Conservation (phyloP, 2,113 vertebrate species). For the Anser brachyrhynchus region DNA sequence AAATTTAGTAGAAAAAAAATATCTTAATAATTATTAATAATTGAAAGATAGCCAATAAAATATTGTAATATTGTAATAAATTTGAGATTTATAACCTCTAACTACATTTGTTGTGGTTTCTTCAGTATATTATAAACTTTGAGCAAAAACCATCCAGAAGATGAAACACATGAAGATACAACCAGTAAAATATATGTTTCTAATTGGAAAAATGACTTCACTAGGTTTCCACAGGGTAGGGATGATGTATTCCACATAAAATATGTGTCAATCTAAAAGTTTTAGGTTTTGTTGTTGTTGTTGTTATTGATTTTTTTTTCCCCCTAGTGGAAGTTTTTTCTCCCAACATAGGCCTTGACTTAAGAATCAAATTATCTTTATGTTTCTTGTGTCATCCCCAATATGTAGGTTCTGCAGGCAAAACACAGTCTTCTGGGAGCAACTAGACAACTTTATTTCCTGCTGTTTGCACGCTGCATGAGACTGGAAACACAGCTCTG, state of each 20-base stretch:
- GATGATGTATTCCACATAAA: not conserved
- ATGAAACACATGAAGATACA: not conserved
- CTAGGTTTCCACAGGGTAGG: not conserved
- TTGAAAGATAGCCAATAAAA: not conserved
- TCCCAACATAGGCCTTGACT: not conserved
- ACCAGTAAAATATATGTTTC: not conserved
- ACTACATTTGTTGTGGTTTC: not conserved
- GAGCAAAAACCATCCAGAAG: not conserved
- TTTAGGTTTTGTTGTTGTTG: not conserved
- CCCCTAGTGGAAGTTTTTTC: not conserved
- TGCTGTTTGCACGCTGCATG: not conserved
- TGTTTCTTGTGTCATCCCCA: not conserved
- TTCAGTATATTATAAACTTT: not conserved
- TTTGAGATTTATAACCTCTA: not conserved
- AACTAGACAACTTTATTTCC: conserved; percentile 2
- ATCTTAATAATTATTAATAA: conserved; percentile 14
- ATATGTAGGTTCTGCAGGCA: not conserved
- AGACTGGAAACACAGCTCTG: not conserved
- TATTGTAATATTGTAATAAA: not conserved
- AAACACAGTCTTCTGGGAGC: conserved; percentile 14
- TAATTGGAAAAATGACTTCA: not conserved
- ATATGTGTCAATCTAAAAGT: not conserved
- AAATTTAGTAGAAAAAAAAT: not conserved
- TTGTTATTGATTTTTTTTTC: not conserved
- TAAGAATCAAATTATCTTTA: not conserved